phyloP scores from a whole-genome alignment of 2,888 invertebrate species.

The Ashinkailepas kermadecensis region DNA sequence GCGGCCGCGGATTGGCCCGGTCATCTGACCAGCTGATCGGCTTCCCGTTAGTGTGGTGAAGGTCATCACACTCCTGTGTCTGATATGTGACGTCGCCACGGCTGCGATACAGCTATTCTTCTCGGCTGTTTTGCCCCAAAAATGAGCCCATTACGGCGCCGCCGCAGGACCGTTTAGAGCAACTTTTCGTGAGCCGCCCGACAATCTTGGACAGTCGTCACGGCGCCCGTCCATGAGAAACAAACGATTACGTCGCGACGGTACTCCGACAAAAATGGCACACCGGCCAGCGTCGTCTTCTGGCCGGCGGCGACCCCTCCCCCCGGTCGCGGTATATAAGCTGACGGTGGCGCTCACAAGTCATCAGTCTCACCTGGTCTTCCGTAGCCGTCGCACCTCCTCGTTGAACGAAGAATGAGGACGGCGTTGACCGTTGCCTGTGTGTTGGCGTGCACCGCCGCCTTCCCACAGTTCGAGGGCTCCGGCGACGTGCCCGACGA shows the following conservation, averaged over 20 bases:
- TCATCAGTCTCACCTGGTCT: background rate
- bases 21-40: background rate
- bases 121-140: background rate
- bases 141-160: too few species aligned
- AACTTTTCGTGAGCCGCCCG: too few species aligned
- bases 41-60: background rate
- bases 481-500: background rate
- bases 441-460: conserved; percentile 1
- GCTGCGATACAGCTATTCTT: background rate
- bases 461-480: background rate
- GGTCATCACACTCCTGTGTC: background rate
- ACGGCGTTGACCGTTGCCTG: background rate
- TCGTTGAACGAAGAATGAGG: background rate
- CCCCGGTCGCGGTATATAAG: background rate
- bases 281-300: background rate
- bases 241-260: background rate
- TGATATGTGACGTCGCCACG: background rate
- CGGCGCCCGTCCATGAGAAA: background rate
- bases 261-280: background rate
- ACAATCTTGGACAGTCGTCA: too few species aligned
- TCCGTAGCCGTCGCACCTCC: background rate
- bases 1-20: background rate
- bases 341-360: background rate
- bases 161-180: too few species aligned
- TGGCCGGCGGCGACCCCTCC: background rate